Conservation (phyloP, 2,888 invertebrate species). For the Drosophila niveifrons region DNA sequence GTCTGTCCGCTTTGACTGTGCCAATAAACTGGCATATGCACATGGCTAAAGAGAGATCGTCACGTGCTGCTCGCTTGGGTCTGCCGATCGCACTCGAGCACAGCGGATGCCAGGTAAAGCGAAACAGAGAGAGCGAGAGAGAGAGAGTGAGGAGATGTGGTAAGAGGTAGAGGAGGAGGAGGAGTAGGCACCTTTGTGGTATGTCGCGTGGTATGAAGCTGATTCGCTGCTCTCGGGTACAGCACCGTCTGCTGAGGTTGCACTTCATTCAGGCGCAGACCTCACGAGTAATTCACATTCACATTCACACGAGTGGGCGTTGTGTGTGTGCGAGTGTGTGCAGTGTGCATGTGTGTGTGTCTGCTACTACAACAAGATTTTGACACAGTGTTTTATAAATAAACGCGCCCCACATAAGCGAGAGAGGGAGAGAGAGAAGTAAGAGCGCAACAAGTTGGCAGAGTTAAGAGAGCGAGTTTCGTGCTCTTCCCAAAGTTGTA, state of each 20-base stretch:
- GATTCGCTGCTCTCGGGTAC: slow-evolving; percentile 53
- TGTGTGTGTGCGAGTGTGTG: slow-evolving; percentile 21
- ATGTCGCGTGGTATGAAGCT: slow-evolving; percentile 46
- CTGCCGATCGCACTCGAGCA: slow-evolving; percentile 30
- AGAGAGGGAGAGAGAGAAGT: slow-evolving; percentile 6
- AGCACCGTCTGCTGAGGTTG: slow-evolving; percentile 69
- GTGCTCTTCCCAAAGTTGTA: not conserved
- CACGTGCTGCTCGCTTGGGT: slow-evolving; percentile 47
- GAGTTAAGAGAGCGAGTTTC: slow-evolving; percentile 40
- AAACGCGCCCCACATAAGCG: slow-evolving; percentile 78
- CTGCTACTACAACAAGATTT: slow-evolving; percentile 69
- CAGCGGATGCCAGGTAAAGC: slow-evolving; percentile 42
- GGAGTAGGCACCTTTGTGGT: slow-evolving; percentile 2
- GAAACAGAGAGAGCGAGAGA: not conserved
- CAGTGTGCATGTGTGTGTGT: slow-evolving; percentile 15
- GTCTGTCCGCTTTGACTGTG: slow-evolving; percentile 13
- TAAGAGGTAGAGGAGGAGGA: not conserved
- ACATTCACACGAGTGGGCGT: slow-evolving; percentile 54
- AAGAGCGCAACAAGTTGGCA: slow-evolving; percentile 13
- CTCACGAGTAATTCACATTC: slow-evolving; percentile 54
- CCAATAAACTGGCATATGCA: slow-evolving; percentile 47
- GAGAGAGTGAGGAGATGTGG: not conserved
- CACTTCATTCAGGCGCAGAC: slow-evolving; percentile 59
- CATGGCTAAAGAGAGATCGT: slow-evolving; percentile 43
- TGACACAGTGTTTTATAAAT: slow-evolving; percentile 81